Evolutionary conservation across 1,140 invertebrate species (phyloP), one percentile per base, ranked within the genome.

Genomic region (Liolophura sinensis): DNA sequence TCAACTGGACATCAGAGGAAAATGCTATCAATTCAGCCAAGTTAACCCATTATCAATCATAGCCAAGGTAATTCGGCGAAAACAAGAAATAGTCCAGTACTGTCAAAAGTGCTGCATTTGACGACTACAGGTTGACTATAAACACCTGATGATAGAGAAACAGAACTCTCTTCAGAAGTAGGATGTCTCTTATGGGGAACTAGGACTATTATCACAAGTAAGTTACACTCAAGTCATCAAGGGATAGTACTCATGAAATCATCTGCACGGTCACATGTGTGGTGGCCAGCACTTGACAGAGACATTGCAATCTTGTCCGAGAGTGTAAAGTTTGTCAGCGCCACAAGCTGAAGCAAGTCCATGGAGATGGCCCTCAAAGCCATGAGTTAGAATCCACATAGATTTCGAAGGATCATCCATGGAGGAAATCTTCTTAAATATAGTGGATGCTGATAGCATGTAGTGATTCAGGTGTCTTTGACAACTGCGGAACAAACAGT

Each of bases 191-290:
- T 67, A 18, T 67, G 65, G 65, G 59, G 58, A 18, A 61, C 59
- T 31, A 22, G 65, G 15, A 50, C 62, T 20, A 46, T 85, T 11
- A 78, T 86, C 40, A 86, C 88, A 50, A 78, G 83, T 73, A 52
- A 24, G 20, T 60, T 85, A 51, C 77, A 74, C 72, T 60, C 62
- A 18, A 82, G 80, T 7, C 87, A 88, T 72, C 80, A 80, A 7
- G 86, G 87, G 14, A 83, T 87, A 14, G 79, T 80, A 0, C 75
- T 73, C 0, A 88, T 88, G 86, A 88, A 88, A 74, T 71, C 75
- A 7, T 54, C 86, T 24, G 74, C 88, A 4, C 62, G 86, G 16
- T 72, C 69, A 40, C 31, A 40, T 7, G 84, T 87, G 69, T 88
- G 84, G 85, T 88, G 85, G 86, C 81, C 80, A 20, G 71, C 72